Evolutionary conservation across 1,140 invertebrate species (phyloP), one percentile per base, ranked within the genome.

Genomic region (Lasioglossum baleicum): DNA sequence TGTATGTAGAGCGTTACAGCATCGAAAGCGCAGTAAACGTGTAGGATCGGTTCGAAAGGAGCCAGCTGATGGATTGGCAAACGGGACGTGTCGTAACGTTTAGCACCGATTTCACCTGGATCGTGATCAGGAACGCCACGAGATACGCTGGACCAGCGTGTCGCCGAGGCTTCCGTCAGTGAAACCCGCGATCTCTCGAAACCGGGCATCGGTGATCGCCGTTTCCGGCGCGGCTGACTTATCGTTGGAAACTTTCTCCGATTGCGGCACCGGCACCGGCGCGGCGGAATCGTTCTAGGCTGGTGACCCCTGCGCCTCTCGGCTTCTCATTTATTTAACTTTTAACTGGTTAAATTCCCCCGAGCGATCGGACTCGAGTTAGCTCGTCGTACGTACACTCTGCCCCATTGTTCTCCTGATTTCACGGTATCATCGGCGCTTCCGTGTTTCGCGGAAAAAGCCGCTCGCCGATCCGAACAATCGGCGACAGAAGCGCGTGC

Each of bases 221-320:
- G 44, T 83, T 83, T 84, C 83, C 83, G 83, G 75, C 61, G 66
- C 51, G 51, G 13, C 48, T 71, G 58, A 42, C 77, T 22, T 53
- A 72, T 75, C 73, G 58, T 20, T 70, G 35, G 61, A 58, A 71
- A 84, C 83, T 84, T 84, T 84, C 83, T 83, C 83, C 69, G 51
- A 80, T 66, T 53, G 60, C 68, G 51, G 51, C 67, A 68, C 20
- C 40, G 26, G 15, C 40, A 35, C 3, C 42, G 67, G 40, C 75
- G 68, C 35, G 53, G 26, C 66, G 51, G 44, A 42, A 58, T 75
- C 74, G 74, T 68, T 75, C 74, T 42, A 71, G 67, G 56, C 67
- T 53, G 17, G n/a, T 69, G 58, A 63, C 75, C 51, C 51, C 51
- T 20, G 51, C 51, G 51, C 15, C 15, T 48, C 44, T 17, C 17